Base-by-base conservation (phyloP, 2,797 vertebrate genomes). In the Podarcis lilfordi region DNA sequence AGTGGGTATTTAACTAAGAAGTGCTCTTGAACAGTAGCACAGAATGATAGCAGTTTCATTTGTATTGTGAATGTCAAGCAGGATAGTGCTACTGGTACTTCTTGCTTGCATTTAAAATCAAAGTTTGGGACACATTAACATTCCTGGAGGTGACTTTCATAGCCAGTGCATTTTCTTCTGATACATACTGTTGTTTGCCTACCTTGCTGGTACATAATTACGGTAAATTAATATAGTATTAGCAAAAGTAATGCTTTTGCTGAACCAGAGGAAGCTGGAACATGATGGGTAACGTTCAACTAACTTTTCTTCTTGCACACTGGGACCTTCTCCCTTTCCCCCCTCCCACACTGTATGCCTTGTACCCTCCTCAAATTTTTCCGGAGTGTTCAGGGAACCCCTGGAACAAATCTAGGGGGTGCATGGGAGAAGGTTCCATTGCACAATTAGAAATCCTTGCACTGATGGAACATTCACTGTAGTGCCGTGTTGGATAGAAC, bases 151-250 rank as follows among this genome's bases (percentile, higher is more conserved):
- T 29, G 21, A 0, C 3, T 64, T 11, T 17, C 23, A 45, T 0
- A 77, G 25, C 61, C 15, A 89, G 19, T 21, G 69, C 0, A 50
- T 77, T 50, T 64, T 85, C 75, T 86, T 79, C 64, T 32, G 29
- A 0, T 1, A 8, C 3, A 0, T 10, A 3, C 19, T 68, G 66
- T 9, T 10, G 0, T 4, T 15, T 86, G 71, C 35, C 27, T 55
- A 8, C 40, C 3, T 66, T 91, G 10, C 17, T 55, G n/a, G 9
- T n/a, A 4, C 8, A 4, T 32, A 1, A 0, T 17, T 82, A 50
- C 74, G n/a, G 11, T n/a, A n/a, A 76, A 61, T 35, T 80, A 55
- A 32, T n/a, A 27, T 29, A 82, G 13, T 32, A 11, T 40, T 81
- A 37, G 35, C 35, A 66, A 29, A 82, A 68, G 17, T 71, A 45